These are phyloP conservation scores for Rallus limicola DNA, from an alignment of 2,113 vertebrate species.

Conservation along the genomic window DNA sequence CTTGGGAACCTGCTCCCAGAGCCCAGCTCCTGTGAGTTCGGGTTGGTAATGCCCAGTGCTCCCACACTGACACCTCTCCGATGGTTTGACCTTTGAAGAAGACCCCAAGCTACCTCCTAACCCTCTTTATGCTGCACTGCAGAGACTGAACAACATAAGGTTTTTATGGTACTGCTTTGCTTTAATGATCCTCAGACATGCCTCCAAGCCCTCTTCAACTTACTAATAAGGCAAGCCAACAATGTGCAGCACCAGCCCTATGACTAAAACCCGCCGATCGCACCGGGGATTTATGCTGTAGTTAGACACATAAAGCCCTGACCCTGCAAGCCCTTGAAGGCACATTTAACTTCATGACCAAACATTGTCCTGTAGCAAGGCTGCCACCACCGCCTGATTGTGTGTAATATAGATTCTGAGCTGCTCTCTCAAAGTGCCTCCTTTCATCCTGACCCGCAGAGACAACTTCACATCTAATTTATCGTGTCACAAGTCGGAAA, in stretches of 20 bases:
- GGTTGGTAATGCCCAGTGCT: fast-evolving
- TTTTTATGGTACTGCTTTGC: neutral
- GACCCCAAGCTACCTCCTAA: neutral
- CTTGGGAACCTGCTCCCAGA: neutral
- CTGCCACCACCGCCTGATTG: neutral
- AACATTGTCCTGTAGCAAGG: neutral
- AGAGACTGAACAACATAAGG: neutral
- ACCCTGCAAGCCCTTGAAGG: neutral
- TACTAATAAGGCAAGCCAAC: neutral
- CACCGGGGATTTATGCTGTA: neutral
- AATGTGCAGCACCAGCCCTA: neutral
- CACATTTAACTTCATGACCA: neutral
- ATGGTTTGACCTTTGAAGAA: neutral
- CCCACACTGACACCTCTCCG: neutral
- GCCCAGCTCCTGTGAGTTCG: neutral
- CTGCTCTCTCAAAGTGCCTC: neutral
- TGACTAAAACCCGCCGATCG: fast-evolving
- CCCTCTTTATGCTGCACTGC: neutral
- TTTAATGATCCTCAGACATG: neutral
- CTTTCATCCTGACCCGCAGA: neutral
- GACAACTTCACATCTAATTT: neutral
- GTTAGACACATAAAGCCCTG: neutral
- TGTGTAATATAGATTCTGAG: neutral
- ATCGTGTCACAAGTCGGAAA: fast-evolving
- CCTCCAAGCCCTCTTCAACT: neutral